Base-by-base conservation (phyloP, 2,888 invertebrate genomes). In the Teinopalpus imperialis region DNA sequence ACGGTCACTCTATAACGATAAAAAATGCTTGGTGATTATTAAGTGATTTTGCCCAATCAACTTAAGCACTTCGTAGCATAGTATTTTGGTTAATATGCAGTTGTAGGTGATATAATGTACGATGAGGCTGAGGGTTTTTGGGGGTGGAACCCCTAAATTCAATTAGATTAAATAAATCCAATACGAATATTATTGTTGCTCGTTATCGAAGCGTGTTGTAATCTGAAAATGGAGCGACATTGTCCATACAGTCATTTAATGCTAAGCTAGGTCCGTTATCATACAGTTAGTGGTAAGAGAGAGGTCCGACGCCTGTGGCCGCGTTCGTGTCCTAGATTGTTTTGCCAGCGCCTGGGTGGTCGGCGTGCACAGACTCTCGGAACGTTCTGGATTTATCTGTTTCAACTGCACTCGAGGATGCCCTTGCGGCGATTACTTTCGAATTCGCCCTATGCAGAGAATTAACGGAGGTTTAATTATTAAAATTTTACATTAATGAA, bases 311-410 rank as follows among this genome's bases (percentile, higher is more conserved):
- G 40, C 30, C 40, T 41, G 36, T 16, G 43, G 43, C 34, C 21
- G 43, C 29, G 30, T 21, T 27, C 30, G 43, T 40, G 48, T 42
- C 61, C 65, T 67, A 72, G 59, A 64, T 72, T 53, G 53, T 43
- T 61, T 57, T 44, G 51, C 54, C 55, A 60, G 64, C 61, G 69
- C 60, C 68, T 56, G 50, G 46, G 53, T 55, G 57, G 51, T 52
- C 54, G 47, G 13, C 6, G 4, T 9, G 36, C 24, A 26, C 14
- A 8, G 24, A 9, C 27, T n/a, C 3, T 10, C 14, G 31, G 32
- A 45, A 23, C 20, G 39, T 27, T 21, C 26, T 27, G 26, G 10
- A 32, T 37, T 44, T 44, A 44, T 44, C 31, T 43, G 31, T 44
- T 31, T 26, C 31, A 24, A 30, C 23, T 31, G 43, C 23, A 39